These are phyloP conservation scores for Branchellion lobata DNA, from an alignment of 2,888 invertebrate genomes.

Conservation along the genomic window DNA sequence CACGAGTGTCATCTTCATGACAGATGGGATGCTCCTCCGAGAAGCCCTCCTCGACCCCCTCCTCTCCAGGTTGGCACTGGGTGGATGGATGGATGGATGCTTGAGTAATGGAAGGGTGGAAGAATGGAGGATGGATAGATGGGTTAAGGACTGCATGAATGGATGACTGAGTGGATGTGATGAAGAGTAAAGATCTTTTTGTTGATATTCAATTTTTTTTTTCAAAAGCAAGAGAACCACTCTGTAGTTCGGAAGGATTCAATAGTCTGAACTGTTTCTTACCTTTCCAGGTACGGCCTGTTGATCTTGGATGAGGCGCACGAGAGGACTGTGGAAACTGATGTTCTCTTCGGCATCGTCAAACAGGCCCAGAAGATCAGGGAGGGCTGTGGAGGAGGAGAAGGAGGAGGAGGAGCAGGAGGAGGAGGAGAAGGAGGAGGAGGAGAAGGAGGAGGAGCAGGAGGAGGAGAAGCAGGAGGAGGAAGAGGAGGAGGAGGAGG, in stretches of 20 bases:
- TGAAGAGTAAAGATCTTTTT: too few species aligned
- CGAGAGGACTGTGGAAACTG: conserved; percentile 89
- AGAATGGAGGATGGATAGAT: too few species aligned
- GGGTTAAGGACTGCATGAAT: background rate
- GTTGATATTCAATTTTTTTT: too few species aligned
- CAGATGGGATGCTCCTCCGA: conserved; percentile 88
- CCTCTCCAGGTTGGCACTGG: conserved; percentile 56
- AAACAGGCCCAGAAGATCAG: conserved; percentile 77
- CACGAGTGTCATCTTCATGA: conserved; percentile 81
- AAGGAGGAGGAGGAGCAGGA: background rate
- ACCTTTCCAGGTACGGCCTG: conserved; percentile 70
- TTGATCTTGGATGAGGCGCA: conserved; percentile 92
- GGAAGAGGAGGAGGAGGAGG: conserved; percentile 9
- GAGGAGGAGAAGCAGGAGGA: too few species aligned
- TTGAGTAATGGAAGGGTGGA: too few species aligned
- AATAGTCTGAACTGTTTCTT: background rate
- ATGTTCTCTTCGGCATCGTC: conserved; percentile 87
- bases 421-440: background rate
- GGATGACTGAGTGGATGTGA: background rate
- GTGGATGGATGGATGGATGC: too few species aligned
- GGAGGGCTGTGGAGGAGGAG: conserved; percentile 51
- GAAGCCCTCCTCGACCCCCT: conserved; percentile 74
- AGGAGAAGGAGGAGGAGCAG: background rate
- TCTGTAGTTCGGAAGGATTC: too few species aligned
- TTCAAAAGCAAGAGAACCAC: too few species aligned